A percentile compares a stretch with the other conserved stretches of the same genome.
Conservation (phyloP, 2,797 vertebrate genomes). For the Australoheros facetus region DNA sequence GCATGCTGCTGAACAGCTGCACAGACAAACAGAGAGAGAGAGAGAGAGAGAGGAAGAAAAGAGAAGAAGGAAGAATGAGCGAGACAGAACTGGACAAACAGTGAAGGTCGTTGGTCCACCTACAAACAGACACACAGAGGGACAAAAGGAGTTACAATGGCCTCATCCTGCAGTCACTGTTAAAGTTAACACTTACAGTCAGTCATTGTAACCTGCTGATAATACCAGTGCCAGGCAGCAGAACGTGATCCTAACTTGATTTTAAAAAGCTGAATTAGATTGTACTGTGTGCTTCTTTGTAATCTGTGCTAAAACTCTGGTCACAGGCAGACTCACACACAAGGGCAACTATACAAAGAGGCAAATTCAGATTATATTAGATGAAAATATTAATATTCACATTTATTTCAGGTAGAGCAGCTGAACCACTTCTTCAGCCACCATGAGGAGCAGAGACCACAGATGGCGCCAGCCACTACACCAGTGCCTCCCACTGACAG, state of each 20-base stretch:
- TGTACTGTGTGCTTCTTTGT: too few species aligned
- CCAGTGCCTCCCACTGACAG: too few species aligned
- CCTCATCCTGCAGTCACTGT: not conserved
- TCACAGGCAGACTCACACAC: not conserved
- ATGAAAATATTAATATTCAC: accelerated
- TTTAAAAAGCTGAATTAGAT: not conserved
- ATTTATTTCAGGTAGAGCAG: not conserved
- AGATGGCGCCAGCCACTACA: too few species aligned
- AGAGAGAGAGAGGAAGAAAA: not conserved
- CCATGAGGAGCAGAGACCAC: too few species aligned
- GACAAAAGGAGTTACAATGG: not conserved
- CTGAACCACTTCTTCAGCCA: too few species aligned
- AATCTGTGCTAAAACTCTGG: too few species aligned
- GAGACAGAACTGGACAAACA: not conserved
- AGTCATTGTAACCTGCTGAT: not conserved
- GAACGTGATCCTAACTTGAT: not conserved
- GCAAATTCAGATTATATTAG: not conserved
- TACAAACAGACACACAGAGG: constrained; percentile 6
- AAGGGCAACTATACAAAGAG: not conserved
- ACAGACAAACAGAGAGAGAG: constrained; percentile 5
- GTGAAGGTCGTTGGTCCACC: constrained; percentile 19
- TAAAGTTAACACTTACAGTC: not conserved
- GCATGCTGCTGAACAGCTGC: constrained; percentile 72
- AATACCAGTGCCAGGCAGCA: not conserved
- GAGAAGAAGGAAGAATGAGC: not conserved